phyloP scores from a whole-genome alignment of 2,888 invertebrate genomes.

The Diadromus collaris region DNA sequence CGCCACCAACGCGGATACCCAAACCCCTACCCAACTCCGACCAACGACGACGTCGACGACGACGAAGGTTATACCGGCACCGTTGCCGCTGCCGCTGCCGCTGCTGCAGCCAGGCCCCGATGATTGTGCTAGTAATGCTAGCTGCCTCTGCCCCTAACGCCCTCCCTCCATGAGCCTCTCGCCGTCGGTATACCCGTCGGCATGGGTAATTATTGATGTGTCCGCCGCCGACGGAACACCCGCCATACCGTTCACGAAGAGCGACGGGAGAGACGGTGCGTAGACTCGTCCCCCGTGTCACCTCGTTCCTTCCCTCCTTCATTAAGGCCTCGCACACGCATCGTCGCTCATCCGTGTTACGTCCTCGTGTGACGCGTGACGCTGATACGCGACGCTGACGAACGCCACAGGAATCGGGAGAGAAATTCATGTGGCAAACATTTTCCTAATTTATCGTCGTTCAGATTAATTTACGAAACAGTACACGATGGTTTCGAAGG shows the following conservation, averaged over 20 bases:
- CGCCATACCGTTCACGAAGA: slow-evolving; percentile 41
- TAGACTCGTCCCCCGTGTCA: slow-evolving; percentile 57
- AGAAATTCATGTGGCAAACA: slow-evolving; percentile 5
- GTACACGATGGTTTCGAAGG: not conserved
- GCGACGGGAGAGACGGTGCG: slow-evolving; percentile 48
- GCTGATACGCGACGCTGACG: slow-evolving; percentile 14
- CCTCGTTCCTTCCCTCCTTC: slow-evolving; percentile 60
- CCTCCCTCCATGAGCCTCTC: slow-evolving; percentile 69
- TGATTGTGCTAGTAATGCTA: slow-evolving; percentile 47
- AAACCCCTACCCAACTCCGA: slow-evolving; percentile 64
- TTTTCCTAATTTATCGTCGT: not conserved
- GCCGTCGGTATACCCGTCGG: slow-evolving; percentile 71
- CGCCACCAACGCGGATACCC: slow-evolving; percentile 64
- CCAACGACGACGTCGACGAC: slow-evolving; percentile 49
- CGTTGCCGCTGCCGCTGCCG: slow-evolving; percentile 47
- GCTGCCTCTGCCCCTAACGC: slow-evolving; percentile 64
- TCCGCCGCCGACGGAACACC: slow-evolving; percentile 70
- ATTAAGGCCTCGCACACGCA: slow-evolving; percentile 31
- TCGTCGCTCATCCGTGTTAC: slow-evolving; percentile 16
- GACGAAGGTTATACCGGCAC: slow-evolving; percentile 53
- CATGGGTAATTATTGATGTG: slow-evolving; percentile 79
- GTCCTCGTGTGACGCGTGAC: slow-evolving; percentile 27
- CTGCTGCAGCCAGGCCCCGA: not conserved
- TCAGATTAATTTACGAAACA: not conserved
- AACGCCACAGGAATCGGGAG: not conserved